These are phyloP conservation scores for Malurus alboscapulatus DNA, from an alignment of 2,113 vertebrate species.

Conservation along the genomic window DNA sequence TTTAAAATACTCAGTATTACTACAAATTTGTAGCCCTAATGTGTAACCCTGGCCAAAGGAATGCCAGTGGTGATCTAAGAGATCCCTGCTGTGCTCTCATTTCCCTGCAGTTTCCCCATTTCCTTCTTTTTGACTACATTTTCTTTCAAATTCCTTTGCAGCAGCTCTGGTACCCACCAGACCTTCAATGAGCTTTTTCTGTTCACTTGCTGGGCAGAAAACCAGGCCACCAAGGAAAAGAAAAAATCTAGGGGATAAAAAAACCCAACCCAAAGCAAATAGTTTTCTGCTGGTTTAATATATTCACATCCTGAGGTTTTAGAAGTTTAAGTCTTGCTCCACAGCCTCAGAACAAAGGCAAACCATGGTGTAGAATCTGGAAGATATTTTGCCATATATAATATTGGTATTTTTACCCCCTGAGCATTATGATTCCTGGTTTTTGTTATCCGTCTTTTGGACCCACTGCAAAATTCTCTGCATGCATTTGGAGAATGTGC, in stretches of 20 bases:
- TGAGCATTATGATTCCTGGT: rapidly evolving
- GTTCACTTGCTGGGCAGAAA: neutral
- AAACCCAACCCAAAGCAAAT: neutral
- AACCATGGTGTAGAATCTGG: neutral
- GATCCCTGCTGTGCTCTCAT: neutral
- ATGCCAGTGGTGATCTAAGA: neutral
- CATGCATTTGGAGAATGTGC: rapidly evolving
- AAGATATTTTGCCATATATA: neutral
- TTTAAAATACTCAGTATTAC: neutral
- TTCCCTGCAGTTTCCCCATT: neutral
- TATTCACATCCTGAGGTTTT: neutral
- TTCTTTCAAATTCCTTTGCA: neutral
- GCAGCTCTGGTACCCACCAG: neutral
- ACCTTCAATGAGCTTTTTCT: neutral
- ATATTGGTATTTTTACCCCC: neutral
- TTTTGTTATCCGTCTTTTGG: neutral
- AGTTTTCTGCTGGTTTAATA: neutral
- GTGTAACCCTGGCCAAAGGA: neutral
- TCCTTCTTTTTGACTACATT: neutral
- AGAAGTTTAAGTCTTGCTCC: neutral
- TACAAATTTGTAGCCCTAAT: neutral
- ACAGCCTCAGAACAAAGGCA: neutral
- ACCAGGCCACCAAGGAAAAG: neutral
- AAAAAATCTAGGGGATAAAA: too few relatives aligned
- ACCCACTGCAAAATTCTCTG: neutral